These are phyloP conservation scores for Oreochromis mossambicus DNA, from an alignment of 2,797 vertebrate species.

Conservation along the genomic window DNA sequence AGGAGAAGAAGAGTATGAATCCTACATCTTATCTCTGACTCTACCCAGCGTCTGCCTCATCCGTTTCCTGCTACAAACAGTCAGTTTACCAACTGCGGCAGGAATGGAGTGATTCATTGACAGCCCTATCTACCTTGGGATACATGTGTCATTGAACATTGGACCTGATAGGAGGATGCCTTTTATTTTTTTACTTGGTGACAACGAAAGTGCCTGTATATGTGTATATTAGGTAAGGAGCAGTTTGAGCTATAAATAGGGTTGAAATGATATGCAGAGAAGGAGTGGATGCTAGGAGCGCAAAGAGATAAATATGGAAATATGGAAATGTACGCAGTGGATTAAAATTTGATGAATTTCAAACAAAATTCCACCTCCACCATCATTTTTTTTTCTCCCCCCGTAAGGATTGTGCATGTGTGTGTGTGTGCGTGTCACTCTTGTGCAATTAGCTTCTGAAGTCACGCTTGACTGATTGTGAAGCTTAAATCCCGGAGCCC, in stretches of 20 bases:
- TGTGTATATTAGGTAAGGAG: slow-evolving; percentile 18
- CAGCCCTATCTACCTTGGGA: slow-evolving; percentile 45
- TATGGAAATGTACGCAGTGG: slow-evolving; percentile 70
- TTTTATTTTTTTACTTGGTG: not conserved
- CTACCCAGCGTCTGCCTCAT: slow-evolving; percentile 21
- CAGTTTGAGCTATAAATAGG: slow-evolving; percentile 67
- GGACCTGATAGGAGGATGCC: slow-evolving; percentile 31
- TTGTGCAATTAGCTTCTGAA: slow-evolving; percentile 72
- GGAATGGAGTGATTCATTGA: slow-evolving; percentile 52
- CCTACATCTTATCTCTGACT: slow-evolving; percentile 55
- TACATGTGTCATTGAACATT: slow-evolving; percentile 41
- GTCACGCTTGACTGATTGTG: slow-evolving; percentile 66
- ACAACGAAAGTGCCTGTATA: slow-evolving; percentile 9
- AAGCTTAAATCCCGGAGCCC: slow-evolving; percentile 64
- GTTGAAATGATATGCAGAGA: slow-evolving; percentile 52
- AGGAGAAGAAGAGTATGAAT: slow-evolving; percentile 47
- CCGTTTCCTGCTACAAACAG: slow-evolving; percentile 49
- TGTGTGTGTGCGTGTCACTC: slow-evolving; percentile 41
- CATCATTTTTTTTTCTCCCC: slow-evolving; percentile 28
- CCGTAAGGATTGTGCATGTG: slow-evolving; percentile 32
- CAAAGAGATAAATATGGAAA: slow-evolving; percentile 73
- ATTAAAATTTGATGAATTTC: slow-evolving; percentile 76
- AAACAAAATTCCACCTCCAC: slow-evolving; percentile 68
- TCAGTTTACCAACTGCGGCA: slow-evolving; percentile 50
- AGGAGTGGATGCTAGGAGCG: slow-evolving; percentile 55